These are phyloP conservation scores for Bubo bubo DNA, from an alignment of 2,113 vertebrate genomes.

Conservation along the genomic window DNA sequence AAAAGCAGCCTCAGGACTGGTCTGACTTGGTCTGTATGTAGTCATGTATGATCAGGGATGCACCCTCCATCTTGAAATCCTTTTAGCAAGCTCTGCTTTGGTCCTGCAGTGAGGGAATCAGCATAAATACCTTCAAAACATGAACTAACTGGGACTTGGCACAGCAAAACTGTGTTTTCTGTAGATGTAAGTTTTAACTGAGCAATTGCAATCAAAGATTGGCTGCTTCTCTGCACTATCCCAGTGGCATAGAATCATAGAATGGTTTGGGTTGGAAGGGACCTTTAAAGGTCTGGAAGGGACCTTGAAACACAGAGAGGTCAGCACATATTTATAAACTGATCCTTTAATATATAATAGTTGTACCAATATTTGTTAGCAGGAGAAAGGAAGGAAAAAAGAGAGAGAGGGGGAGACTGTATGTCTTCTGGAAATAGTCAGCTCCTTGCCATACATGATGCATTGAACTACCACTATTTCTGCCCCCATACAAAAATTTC, in stretches of 20 bases:
- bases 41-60: background rate
- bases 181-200: background rate
- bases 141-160: background rate
- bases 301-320: background rate
- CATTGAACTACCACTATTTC: background rate
- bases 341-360: background rate
- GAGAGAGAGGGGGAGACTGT: too few relatives aligned
- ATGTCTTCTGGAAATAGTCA: background rate
- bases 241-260: background rate
- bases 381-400: background rate
- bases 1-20: background rate
- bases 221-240: background rate
- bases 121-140: background rate
- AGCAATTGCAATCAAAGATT: background rate
- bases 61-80: background rate
- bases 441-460: background rate
- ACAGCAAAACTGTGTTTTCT: background rate
- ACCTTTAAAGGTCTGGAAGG: background rate
- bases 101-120: background rate
- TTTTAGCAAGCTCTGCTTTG: background rate
- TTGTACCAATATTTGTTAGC: background rate
- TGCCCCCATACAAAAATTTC: background rate
- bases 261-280: background rate
- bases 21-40: background rate
- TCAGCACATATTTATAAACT: background rate